A percentile compares a stretch with the other conserved stretches of the same genome.
Conservation (phyloP, 1,140 invertebrate species). For the Cryptotermes secundus region DNA sequence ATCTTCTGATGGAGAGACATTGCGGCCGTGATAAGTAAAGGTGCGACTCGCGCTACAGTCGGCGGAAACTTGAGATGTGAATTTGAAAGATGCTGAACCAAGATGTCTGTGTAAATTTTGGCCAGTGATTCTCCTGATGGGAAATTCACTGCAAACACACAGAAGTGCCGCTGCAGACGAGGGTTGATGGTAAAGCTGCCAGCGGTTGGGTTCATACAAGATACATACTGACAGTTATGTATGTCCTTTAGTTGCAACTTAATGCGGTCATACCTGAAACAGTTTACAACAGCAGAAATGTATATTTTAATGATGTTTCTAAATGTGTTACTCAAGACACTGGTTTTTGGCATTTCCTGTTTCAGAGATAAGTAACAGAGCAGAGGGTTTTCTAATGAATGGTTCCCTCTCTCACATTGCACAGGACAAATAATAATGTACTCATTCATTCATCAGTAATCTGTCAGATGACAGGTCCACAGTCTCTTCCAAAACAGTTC, state of each 20-base stretch:
- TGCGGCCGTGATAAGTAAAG: conserved; percentile 67
- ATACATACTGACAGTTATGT: conserved; percentile 89
- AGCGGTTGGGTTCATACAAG: conserved; percentile 95
- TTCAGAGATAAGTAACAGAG: not conserved
- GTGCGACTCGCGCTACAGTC: conserved; percentile 58
- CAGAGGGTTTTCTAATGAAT: not conserved
- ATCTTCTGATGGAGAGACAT: conserved; percentile 78
- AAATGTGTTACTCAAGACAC: too few species aligned
- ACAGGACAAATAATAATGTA: too few species aligned
- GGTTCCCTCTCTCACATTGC: too few species aligned
- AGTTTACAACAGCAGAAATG: not conserved
- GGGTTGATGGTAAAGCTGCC: conserved; percentile 94
- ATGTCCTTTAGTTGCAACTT: conserved; percentile 91
- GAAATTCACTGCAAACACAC: conserved; percentile 87
- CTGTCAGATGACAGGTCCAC: too few species aligned
- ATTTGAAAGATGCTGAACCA: conserved; percentile 73
- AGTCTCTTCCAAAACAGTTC: too few species aligned
- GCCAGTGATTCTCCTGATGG: conserved; percentile 77
- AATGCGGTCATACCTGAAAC: conserved; percentile 71
- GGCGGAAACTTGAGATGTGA: conserved; percentile 65
- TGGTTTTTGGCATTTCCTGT: too few species aligned
- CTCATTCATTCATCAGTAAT: too few species aligned
- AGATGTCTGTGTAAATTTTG: conserved; percentile 81
- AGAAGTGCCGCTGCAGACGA: conserved; percentile 89
- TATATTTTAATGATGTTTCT: not conserved